Base-by-base conservation (phyloP, 1,140 invertebrate species). In the Ceratina japonica region DNA sequence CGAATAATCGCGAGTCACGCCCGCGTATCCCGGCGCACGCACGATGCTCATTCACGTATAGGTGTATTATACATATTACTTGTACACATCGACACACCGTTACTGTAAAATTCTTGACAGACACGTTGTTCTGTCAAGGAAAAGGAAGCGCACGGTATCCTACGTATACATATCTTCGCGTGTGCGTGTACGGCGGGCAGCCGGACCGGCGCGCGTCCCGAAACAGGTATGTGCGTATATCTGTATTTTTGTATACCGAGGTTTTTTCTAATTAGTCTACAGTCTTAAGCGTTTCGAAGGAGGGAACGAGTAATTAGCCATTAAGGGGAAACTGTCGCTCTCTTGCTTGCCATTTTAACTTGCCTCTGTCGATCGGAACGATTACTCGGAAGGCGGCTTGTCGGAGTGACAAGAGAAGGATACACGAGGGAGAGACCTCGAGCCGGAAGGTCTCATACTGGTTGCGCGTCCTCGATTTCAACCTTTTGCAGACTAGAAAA, bases 191-290 rank as follows among this genome's bases (percentile, higher is more conserved):
- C 15, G n/a, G n/a, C n/a, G n/a, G n/a, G n/a, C n/a, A 15, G 24
- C 12, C 61, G 15, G 31, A 8, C 22, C 22, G 27, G n/a, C 20
- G 16, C 54, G 20, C 52, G n/a, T 51, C 31, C 71, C 5, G 37
- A 44, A 44, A 61, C 59, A 72, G 61, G 58, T 85, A 81, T 64
- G 80, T 81, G 77, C 64, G 80, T 82, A 87, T 82, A 82, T 89
- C 87, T 90, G 89, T 92, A 92, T 92, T 92, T 92, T 92, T 92
- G 88, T 92, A 92, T 88, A 90, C 89, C 87, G 84, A 91, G 85
- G 86, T 91, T 89, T 91, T 91, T 92, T 92, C 87, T 91, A 91
- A 89, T 88, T 87, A 83, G 75, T 83, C 81, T 89, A 88, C 75
- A 84, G 83, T 86, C 83, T 70, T 87, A 90, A 89, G 83, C 87